Evolutionary conservation across 2,797 vertebrate species (phyloP).

Genomic region (Alca torda): DNA sequence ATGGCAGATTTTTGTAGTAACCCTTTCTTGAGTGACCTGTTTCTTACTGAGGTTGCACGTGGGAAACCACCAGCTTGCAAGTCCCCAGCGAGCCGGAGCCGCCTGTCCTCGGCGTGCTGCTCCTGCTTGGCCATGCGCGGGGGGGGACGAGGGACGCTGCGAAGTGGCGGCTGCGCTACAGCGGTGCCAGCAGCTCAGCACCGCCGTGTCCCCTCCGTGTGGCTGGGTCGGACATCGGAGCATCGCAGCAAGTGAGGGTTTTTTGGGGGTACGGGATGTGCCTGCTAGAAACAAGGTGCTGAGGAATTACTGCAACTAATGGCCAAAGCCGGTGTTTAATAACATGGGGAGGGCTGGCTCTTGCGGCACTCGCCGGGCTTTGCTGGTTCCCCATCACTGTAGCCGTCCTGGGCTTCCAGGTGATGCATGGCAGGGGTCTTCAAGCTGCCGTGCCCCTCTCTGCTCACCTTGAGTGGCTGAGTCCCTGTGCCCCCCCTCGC

Average conservation of each 20-base stretch:
- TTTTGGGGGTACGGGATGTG: background rate
- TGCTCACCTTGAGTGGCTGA: background rate
- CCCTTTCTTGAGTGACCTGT: background rate
- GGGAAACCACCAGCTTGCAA: background rate
- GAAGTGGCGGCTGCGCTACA: background rate
- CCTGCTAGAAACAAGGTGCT: background rate
- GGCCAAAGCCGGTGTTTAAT: background rate
- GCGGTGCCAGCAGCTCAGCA: background rate
- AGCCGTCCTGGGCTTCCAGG: background rate
- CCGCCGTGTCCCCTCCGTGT: accelerated
- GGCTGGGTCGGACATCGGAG: background rate
- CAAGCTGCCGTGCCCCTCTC: background rate
- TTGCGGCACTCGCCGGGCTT: accelerated
- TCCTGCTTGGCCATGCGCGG: accelerated
- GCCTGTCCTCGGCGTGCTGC: background rate
- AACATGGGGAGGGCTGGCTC: background rate
- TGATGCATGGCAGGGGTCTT: background rate
- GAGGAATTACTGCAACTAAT: background rate
- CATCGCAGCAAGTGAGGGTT: background rate
- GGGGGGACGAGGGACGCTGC: background rate
- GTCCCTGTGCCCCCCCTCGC: background rate
- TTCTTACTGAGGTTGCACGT: background rate
- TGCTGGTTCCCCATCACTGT: accelerated
- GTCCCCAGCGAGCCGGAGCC: accelerated
- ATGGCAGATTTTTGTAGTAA: background rate